phyloP scores from a whole-genome alignment of 2,888 invertebrate species.

The Smittia aterrima region DNA sequence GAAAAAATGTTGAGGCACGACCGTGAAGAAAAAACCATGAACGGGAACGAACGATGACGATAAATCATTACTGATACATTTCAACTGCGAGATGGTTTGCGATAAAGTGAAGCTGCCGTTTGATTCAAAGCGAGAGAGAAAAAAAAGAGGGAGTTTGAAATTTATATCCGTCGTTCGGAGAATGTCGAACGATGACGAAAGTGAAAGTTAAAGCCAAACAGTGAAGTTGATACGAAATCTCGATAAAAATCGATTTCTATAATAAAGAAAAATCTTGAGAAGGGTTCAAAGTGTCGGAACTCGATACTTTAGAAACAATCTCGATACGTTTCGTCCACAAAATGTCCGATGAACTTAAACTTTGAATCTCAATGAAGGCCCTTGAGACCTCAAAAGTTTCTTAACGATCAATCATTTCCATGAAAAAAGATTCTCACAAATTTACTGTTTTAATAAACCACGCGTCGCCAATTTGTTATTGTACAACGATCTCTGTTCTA shows the following conservation, averaged over 20 bases:
- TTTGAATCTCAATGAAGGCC: no score
- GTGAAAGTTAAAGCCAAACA: not conserved
- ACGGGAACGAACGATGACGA: not conserved
- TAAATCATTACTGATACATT: constrained; percentile 23
- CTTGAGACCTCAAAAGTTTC: no score
- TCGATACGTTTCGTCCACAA: no score
- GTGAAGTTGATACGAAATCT: no score
- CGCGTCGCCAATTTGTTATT: not conserved
- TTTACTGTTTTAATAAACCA: no score
- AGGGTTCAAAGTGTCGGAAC: not conserved
- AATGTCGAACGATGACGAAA: not conserved
- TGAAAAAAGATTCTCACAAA: no score
- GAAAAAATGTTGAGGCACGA: not conserved
- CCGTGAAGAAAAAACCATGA: not conserved
- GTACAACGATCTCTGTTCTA: not conserved
- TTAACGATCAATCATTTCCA: no score
- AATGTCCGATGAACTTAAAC: not conserved
- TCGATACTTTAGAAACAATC: no score
- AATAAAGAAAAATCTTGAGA: no score
- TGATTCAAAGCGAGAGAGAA: no score
- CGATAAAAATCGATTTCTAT: not conserved
- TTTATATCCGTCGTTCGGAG: not conserved
- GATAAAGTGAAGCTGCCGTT: not conserved
- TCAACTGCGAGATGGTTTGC: not conserved
- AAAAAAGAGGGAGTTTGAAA: no score